phyloP scores from a whole-genome alignment of 2,113 vertebrate species.

The Candoia aspera region DNA sequence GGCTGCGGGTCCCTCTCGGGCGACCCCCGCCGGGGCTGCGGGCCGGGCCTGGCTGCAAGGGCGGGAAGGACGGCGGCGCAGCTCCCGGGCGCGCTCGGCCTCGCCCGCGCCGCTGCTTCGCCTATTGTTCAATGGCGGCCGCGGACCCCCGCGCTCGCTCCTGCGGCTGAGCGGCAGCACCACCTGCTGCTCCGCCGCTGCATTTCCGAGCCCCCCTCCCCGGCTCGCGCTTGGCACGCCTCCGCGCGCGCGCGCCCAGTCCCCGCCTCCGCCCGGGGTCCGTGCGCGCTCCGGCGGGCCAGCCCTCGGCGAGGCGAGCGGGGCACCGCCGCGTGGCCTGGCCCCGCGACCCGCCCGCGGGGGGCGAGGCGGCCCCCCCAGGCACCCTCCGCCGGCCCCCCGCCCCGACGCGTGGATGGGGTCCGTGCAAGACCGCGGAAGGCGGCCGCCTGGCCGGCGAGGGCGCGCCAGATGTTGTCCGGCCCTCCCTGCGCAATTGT shows the following conservation, averaged over 20 bases:
- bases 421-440: not conserved
- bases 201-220: not conserved
- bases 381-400: rapidly evolving
- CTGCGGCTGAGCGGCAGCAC: conserved; percentile 42
- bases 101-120: not conserved
- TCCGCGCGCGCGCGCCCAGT: not conserved
- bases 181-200: conserved; percentile 31
- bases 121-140: conserved; percentile 52
- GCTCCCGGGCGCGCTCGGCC: not conserved
- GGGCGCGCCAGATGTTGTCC: too few species aligned
- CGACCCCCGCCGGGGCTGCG: not conserved
- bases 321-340: not conserved
- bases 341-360: not conserved
- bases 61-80: not conserved
- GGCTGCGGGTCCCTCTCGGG: not conserved
- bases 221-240: not conserved
- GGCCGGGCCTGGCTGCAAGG: not conserved
- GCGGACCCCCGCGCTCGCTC: conserved; percentile 22
- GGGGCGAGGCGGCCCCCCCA: not conserved
- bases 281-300: too few species aligned
- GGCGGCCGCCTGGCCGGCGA: not conserved
- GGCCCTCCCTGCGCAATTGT: too few species aligned
- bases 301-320: too few species aligned
- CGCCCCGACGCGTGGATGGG: not conserved
- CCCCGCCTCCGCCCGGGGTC: not conserved